phyloP scores from a whole-genome alignment of 2,888 invertebrate species.

The Melinaea marsaeus region DNA sequence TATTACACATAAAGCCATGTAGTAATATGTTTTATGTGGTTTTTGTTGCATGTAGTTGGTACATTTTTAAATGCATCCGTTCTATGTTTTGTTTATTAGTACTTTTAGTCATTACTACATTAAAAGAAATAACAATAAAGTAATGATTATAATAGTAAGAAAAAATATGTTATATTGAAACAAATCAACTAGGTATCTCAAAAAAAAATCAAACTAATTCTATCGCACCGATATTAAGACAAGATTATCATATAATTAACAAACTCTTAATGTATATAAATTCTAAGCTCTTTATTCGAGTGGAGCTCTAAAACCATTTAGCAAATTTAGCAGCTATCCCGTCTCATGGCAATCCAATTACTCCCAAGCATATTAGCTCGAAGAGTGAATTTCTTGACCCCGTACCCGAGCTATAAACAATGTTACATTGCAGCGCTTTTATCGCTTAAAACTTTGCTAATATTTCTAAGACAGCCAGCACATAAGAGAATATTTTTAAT shows the following conservation, averaged over 20 bases:
- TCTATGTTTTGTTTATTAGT: too few relatives aligned
- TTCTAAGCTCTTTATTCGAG: conserved; percentile 7
- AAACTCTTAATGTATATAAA: conserved; percentile 4
- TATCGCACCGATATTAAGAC: not conserved
- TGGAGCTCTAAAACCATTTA: conserved; percentile 12
- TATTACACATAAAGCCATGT: conserved; percentile 23
- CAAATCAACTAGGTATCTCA: conserved; percentile 17
- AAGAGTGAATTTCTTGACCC: conserved; percentile 35
- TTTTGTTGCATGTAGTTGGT: conserved; percentile 38
- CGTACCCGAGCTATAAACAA: conserved; percentile 21
- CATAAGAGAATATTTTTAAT: too few relatives aligned
- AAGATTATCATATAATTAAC: conserved; percentile 1
- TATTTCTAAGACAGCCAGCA: not conserved
- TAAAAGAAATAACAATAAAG: too few relatives aligned
- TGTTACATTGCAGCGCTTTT: conserved; percentile 17
- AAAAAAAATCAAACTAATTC: not conserved
- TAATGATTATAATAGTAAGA: not conserved
- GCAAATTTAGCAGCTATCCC: conserved; percentile 22
- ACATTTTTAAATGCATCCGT: too few relatives aligned
- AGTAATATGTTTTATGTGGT: conserved; percentile 55
- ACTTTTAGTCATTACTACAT: too few relatives aligned
- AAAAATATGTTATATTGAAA: not conserved
- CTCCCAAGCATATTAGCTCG: conserved; percentile 31
- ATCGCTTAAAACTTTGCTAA: conserved; percentile 13
- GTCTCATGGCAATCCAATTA: conserved; percentile 31